These are phyloP conservation scores for Hypotaenidia philippensis DNA, from an alignment of 2,797 vertebrate genomes.

Conservation along the genomic window DNA sequence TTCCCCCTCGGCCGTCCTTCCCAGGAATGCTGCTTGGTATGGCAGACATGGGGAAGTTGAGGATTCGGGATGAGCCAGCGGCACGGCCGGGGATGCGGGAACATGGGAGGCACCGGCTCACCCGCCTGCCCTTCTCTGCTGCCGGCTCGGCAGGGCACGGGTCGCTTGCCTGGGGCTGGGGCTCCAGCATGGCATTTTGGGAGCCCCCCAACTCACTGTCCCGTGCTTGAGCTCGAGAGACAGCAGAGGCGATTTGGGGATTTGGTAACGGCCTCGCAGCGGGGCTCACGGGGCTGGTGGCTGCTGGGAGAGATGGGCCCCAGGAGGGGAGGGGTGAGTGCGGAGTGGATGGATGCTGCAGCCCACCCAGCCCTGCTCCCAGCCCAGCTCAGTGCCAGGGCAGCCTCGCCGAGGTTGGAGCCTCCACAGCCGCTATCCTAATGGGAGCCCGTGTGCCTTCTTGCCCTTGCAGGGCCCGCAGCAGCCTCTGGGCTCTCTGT, in stretches of 20 bases:
- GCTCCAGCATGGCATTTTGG: rapidly evolving
- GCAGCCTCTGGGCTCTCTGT: neutral
- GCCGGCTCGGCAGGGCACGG: rapidly evolving
- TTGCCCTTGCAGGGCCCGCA: neutral
- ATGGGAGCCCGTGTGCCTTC: neutral
- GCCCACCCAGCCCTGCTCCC: rapidly evolving
- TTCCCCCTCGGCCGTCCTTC: constrained; percentile 18
- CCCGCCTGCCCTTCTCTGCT: neutral
- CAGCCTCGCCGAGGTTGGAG: neutral
- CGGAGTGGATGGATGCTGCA: neutral
- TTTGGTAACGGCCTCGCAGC: neutral
- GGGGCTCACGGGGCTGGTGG: rapidly evolving
- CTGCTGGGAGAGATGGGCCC: neutral
- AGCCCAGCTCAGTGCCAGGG: too few species aligned
- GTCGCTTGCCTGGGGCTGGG: too few species aligned
- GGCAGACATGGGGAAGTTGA: constrained; percentile 50
- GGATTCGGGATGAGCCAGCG: constrained; percentile 47
- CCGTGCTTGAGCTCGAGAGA: neutral
- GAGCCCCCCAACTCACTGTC: neutral
- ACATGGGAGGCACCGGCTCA: rapidly evolving
- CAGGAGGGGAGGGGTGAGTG: neutral
- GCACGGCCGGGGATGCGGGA: neutral
- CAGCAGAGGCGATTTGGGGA: neutral
- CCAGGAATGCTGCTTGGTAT: constrained; percentile 38
- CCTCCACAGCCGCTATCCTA: neutral